Percentiles rank a stretch among this genome's conserved stretches.
Evolutionary conservation across 2,888 invertebrate genomes (phyloP).

Genomic region (Meghimatium bilineatum): DNA sequence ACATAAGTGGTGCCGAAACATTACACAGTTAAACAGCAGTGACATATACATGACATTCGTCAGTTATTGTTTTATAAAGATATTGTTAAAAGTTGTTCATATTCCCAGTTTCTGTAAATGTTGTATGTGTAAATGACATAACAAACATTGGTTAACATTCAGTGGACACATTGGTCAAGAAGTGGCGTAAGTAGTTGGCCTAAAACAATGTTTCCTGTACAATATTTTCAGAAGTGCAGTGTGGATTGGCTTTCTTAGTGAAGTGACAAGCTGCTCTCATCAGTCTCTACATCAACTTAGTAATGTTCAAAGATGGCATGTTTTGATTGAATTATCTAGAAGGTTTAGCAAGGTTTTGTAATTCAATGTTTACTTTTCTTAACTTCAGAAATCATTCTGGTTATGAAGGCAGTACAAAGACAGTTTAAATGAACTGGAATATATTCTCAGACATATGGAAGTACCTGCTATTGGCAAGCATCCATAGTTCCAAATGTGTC

Average conservation of each 20-base stretch:
- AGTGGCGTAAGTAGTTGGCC: not conserved
- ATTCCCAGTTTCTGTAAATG: not conserved
- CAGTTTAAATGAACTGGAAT: slow-evolving; percentile 16
- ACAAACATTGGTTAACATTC: not conserved
- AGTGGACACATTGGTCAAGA: not conserved
- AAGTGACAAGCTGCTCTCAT: slow-evolving; percentile 15
- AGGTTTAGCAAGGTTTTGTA: slow-evolving; percentile 13
- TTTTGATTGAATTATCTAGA: slow-evolving; percentile 19
- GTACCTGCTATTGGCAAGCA: slow-evolving; percentile 20
- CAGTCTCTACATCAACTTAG: not conserved
- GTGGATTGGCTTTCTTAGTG: slow-evolving; percentile 41
- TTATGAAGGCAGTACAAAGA: slow-evolving; percentile 26
- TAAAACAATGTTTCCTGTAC: slow-evolving; percentile 21
- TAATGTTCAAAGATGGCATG: slow-evolving; percentile 30
- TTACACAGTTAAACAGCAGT: too few species aligned
- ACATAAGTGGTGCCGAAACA: too few species aligned
- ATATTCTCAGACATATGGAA: slow-evolving; percentile 15
- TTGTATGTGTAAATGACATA: not conserved
- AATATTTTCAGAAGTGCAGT: slow-evolving; percentile 40
- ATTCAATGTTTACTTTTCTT: slow-evolving; percentile 20
- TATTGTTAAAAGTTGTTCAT: not conserved
- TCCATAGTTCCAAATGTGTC: not conserved
- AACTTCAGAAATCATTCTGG: slow-evolving; percentile 34
- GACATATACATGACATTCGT: too few species aligned
- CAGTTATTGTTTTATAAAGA: not conserved